A percentile compares a stretch with the other conserved stretches of the same genome.
phyloP scores from a whole-genome alignment of 2,888 invertebrate species.

The Esperia sulphurella region DNA sequence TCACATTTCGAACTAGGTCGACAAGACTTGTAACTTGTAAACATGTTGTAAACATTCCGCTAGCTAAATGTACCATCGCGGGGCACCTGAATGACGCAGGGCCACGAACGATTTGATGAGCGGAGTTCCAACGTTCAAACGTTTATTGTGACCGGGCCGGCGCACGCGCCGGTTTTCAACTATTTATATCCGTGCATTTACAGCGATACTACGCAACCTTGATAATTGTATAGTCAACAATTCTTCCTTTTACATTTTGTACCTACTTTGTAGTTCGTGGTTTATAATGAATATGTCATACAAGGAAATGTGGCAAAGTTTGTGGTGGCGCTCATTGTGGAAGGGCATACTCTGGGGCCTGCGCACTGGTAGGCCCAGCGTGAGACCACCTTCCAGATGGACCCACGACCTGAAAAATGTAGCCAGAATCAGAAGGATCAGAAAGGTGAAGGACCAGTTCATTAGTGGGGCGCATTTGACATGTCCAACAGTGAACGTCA shows the following conservation, averaged over 20 bases:
- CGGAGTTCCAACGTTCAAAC: constrained; percentile 45
- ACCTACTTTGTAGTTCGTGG: not conserved
- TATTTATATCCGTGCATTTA: constrained; percentile 69
- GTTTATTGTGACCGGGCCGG: constrained; percentile 23
- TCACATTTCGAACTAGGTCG: too few relatives aligned
- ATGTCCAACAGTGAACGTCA: too few relatives aligned
- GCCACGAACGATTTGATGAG: constrained; percentile 20
- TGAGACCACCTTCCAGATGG: too few relatives aligned
- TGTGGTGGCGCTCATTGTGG: too few relatives aligned
- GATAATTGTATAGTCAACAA: constrained; percentile 26
- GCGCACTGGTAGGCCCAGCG: too few relatives aligned
- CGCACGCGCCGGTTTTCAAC: constrained; percentile 34
- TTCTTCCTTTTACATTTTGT: constrained; percentile 16
- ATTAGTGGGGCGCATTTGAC: too few relatives aligned
- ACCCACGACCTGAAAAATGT: too few relatives aligned
- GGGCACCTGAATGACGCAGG: constrained; percentile 34
- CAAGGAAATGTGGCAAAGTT: too few relatives aligned
- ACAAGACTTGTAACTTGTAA: not conserved
- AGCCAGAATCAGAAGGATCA: too few relatives aligned
- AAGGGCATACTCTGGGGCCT: too few relatives aligned
- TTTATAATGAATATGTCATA: too few relatives aligned
- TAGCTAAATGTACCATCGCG: not conserved
- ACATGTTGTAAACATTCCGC: not conserved
- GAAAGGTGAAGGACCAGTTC: too few relatives aligned
- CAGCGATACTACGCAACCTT: constrained; percentile 50